Conservation (phyloP, 1,140 invertebrate genomes). For the Limonius californicus region DNA sequence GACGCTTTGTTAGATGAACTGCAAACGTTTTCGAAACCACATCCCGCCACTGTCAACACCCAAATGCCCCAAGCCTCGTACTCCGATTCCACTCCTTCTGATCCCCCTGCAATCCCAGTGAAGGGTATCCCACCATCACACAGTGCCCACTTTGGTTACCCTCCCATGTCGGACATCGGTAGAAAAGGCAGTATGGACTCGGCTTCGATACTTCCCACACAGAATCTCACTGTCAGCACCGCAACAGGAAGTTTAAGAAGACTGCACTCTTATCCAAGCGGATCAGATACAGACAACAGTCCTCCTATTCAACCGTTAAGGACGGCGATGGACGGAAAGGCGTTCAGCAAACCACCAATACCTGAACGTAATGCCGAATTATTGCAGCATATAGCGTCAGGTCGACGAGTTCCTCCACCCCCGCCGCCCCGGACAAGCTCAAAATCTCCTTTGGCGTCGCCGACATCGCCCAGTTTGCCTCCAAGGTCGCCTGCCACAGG, state of each 20-base stretch:
- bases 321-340: constrained; percentile 42
- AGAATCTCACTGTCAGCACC: constrained; percentile 43
- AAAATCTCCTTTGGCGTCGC: constrained; percentile 75
- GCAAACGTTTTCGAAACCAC: constrained; percentile 76
- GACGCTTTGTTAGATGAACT: constrained; percentile 92
- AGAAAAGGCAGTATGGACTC: constrained; percentile 57
- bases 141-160: constrained; percentile 36
- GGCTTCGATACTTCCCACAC: constrained; percentile 45
- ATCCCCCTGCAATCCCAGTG: constrained; percentile 35
- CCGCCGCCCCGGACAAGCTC: constrained; percentile 80
- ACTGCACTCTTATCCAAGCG: constrained; percentile 70
- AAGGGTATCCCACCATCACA: constrained; percentile 40
- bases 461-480: constrained; percentile 62
- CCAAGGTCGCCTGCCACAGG: constrained; percentile 48
- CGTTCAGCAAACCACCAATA: constrained; percentile 65
- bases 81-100: constrained; percentile 32
- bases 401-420: constrained; percentile 77
- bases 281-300: constrained; percentile 68
- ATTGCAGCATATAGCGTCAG: constrained; percentile 57
- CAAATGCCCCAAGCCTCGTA: constrained; percentile 31
- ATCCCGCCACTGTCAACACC: constrained; percentile 38
- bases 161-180: constrained; percentile 51
- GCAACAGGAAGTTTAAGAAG: constrained; percentile 58
- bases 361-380: constrained; percentile 72
- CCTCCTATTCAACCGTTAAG: constrained; percentile 56